Evolutionary conservation across 1,140 invertebrate genomes (phyloP).

Genomic region (Dysdera silvatica): DNA sequence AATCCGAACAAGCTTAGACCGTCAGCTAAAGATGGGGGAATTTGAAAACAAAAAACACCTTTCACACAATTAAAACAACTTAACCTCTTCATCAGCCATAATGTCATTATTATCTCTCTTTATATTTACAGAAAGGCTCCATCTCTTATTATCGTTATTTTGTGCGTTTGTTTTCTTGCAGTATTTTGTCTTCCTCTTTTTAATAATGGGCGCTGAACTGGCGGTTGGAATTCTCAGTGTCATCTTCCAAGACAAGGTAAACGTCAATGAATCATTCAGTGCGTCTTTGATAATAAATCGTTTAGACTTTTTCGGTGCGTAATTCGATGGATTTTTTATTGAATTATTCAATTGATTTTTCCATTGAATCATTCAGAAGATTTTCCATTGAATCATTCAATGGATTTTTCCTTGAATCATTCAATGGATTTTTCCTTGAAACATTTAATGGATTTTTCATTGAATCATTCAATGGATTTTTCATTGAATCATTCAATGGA

Average conservation of each 20-base stretch:
- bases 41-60: too few relatives aligned
- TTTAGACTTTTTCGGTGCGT: neutral
- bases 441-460: neutral
- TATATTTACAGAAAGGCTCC: too few relatives aligned
- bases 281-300: neutral
- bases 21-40: too few relatives aligned
- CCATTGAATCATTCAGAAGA: neutral
- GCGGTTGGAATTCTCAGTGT: slow-evolving; percentile 61
- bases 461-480: neutral
- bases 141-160: too few relatives aligned
- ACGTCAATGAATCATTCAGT: slow-evolving; percentile 33
- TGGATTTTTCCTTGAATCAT: slow-evolving; percentile 47
- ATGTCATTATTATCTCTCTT: too few relatives aligned
- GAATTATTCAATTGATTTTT: neutral
- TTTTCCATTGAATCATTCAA: slow-evolving; percentile 41
- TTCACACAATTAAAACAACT: too few relatives aligned
- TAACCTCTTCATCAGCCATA: too few relatives aligned
- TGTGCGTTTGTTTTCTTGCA: slow-evolving; percentile 45
- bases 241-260: slow-evolving; percentile 69
- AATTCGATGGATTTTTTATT: neutral
- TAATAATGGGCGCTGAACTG: slow-evolving; percentile 61
- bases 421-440: neutral
- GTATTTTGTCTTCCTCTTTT: slow-evolving; percentile 63
- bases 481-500: neutral
- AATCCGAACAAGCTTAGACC: too few relatives aligned